Evolutionary conservation across 1,140 invertebrate genomes (phyloP), one percentile per base, ranked within the genome.

Genomic region (Leptoteleia sp.): DNA sequence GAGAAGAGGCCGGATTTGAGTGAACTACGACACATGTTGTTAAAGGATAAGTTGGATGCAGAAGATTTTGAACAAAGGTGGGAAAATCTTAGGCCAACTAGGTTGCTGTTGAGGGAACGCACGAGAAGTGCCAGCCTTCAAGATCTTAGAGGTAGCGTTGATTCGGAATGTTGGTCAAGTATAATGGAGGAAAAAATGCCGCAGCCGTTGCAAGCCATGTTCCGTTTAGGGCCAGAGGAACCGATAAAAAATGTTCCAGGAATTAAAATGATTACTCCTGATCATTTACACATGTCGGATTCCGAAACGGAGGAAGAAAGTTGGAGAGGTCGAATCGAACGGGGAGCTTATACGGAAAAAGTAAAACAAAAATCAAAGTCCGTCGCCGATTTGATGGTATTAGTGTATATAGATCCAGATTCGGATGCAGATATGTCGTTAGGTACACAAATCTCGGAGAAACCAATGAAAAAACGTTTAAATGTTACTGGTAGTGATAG

Each of bases 361-460:
- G 93, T 94, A 0, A 91, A 92, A 64, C 90, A 93, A 52, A 94
- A 94, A 83, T 94, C 93, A 0, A 92, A 92, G 85, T 94, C 93
- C 48, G 93, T 94, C 1, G 92, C 93, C 12, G 93, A 94, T 89
- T 85, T 94, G 13, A 94, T 94, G 93, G 89, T 94, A n/a, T 83
- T 94, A 7, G 94, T 93, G 1, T 93, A 93, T 76, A 93, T 94
- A 11, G 93, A 94, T 77, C 91, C 91, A 6, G 93, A 93, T 76
- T 91, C 92, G 1, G 92, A 92, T 75, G 91, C 90, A 1, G 91
- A 92, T 61, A 86, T 90, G 13, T 90, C 91, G 1, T 71, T 91
- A 9, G 86, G 85, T 27, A 81, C 84, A 0, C 87, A 85, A 55
- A 77, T 82, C 3, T 50, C 68, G 0, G 86, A 88, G 0, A 87